phyloP scores from a whole-genome alignment of 2,113 vertebrate genomes.

The Pygoscelis antarcticus region DNA sequence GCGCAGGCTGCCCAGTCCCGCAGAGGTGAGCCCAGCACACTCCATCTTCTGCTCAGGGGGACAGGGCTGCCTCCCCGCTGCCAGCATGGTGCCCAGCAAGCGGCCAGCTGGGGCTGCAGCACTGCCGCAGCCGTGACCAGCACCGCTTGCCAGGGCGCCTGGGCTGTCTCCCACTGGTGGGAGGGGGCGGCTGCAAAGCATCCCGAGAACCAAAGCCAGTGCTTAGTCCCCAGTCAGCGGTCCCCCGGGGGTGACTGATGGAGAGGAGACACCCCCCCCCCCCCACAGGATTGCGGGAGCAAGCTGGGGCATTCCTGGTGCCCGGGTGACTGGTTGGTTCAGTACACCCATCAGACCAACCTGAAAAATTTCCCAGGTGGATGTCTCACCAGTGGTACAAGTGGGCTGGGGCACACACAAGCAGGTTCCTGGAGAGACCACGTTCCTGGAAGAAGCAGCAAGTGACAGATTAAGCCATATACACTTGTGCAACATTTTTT shows the following conservation, averaged over 20 bases:
- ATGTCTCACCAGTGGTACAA: not conserved
- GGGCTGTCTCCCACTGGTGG: too few relatives aligned
- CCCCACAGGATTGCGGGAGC: rapidly evolving
- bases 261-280: not conserved
- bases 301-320: not conserved
- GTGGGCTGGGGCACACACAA: too few relatives aligned
- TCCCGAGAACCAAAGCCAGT: not conserved
- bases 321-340: not conserved
- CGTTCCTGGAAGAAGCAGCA: not conserved
- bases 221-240: not conserved
- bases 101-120: not conserved
- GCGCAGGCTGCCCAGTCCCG: not conserved
- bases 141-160: not conserved
- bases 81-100: not conserved
- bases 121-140: not conserved
- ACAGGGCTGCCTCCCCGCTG: not conserved
- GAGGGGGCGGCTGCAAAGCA: not conserved
- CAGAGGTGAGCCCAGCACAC: too few relatives aligned
- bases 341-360: not conserved
- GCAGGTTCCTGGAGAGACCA: not conserved
- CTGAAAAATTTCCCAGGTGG: too few relatives aligned
- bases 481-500: not conserved
- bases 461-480: not conserved
- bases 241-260: not conserved
- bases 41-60: too few relatives aligned